Evolutionary conservation across 53 echinoderm and acorn worm species (phyloP).

Genomic region (Patiria pectinifera): DNA sequence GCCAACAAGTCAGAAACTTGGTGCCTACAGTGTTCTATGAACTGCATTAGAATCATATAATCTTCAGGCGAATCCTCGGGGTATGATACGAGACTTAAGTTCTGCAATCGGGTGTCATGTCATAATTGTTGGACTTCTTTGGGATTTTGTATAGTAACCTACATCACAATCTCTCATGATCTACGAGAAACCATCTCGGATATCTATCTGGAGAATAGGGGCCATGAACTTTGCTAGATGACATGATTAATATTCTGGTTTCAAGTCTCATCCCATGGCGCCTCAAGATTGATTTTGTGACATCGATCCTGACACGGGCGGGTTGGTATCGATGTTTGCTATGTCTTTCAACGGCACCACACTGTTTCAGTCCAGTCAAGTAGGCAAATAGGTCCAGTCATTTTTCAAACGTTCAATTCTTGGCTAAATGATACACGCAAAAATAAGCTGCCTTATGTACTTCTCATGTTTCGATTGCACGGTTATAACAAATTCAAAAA

Average conservation of each 20-base stretch:
- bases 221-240: not conserved
- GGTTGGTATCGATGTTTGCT: not conserved
- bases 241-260: not conserved
- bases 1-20: not conserved
- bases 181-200: not conserved
- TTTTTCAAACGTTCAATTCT: not conserved
- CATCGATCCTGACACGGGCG: not conserved
- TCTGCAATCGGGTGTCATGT: too few relatives aligned
- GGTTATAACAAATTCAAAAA: too few relatives aligned
- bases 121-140: too few relatives aligned
- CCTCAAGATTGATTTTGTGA: not conserved
- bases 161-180: not conserved
- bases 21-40: not conserved
- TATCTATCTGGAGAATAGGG: not conserved
- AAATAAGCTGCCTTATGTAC: too few relatives aligned
- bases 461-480: too few relatives aligned
- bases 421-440: too few relatives aligned
- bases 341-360: not conserved
- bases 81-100: too few relatives aligned
- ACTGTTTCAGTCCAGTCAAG: not conserved
- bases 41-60: not conserved
- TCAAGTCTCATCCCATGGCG: not conserved
- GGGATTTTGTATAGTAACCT: too few relatives aligned
- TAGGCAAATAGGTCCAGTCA: not conserved
- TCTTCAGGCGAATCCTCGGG: not conserved